A percentile compares a stretch with the other conserved stretches of the same genome.
phyloP scores from a whole-genome alignment of 2,888 invertebrate genomes.

The Neoitamus cyanurus region DNA sequence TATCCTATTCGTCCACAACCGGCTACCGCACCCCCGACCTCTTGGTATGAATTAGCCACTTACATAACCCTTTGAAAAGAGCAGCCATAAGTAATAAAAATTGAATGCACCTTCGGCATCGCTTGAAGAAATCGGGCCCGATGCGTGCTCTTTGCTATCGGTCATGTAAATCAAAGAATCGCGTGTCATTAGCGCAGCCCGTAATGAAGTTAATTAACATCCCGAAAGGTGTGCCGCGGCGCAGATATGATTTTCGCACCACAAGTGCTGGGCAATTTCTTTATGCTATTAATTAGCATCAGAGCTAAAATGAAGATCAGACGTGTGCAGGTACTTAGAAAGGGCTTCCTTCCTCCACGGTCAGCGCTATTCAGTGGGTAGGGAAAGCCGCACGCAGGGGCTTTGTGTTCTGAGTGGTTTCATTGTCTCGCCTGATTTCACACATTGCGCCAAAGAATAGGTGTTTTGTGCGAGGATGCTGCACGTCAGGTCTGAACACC shows the following conservation, averaged over 20 bases:
- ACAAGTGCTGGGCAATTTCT: slow-evolving; percentile 42
- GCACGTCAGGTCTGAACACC: background rate
- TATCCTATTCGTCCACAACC: too few species aligned
- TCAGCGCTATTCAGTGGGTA: background rate
- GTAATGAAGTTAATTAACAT: slow-evolving; percentile 53
- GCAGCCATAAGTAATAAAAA: background rate
- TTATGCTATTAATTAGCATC: slow-evolving; percentile 51
- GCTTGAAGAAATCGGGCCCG: background rate
- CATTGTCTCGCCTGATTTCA: slow-evolving; percentile 9
- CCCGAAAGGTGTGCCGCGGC: slow-evolving; percentile 51
- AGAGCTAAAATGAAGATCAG: slow-evolving; percentile 34
- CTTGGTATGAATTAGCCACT: too few species aligned
- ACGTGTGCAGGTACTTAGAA: slow-evolving; percentile 40
- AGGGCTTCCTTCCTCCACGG: background rate
- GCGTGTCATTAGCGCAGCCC: slow-evolving; percentile 52
- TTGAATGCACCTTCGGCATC: background rate
- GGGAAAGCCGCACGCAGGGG: background rate
- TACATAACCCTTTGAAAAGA: too few species aligned
- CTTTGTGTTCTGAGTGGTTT: background rate
- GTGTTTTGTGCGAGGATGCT: slow-evolving; percentile 7
- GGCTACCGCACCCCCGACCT: too few species aligned
- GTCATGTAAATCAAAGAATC: slow-evolving; percentile 52
- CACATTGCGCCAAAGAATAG: background rate
- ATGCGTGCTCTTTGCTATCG: slow-evolving; percentile 51
- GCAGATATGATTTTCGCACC: slow-evolving; percentile 16